Evolutionary conservation across 2,888 invertebrate species (phyloP), one percentile per base, ranked within the genome.

Genomic region (Lithophane ornitopus): DNA sequence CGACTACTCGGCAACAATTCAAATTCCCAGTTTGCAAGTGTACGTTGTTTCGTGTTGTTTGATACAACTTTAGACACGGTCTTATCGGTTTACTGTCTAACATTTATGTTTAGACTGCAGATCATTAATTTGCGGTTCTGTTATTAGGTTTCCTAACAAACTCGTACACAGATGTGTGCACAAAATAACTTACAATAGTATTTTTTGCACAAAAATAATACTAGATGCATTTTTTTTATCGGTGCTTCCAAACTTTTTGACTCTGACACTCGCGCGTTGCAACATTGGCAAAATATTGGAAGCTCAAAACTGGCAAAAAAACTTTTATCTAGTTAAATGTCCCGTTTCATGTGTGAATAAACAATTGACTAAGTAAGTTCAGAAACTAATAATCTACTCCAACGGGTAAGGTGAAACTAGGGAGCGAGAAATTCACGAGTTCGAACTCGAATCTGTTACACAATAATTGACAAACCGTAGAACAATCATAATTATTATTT

Each of bases 81-180:
- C 59, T 67, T 74, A 85, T 85, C 71, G 71, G 82, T 74, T 67
- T 67, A 69, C 56, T 81, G 70, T 72, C 78, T 65, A 67, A 70
- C 71, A 63, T 78, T 71, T 54, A 28, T 70, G 82, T 69, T 59
- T 65, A 28, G 12, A 54, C 56, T 58, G 62, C 69, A 74, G 52
- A 70, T 70, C 63, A 68, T 82, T 75, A 74, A 79, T 85, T 79
- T 76, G 76, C 34, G 54, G 66, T 54, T 70, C 28, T 7, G 41
- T 68, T 71, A 74, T 76, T 66, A 59, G 61, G 77, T 80, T 65
- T 39, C 54, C 69, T 34, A 49, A 71, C 44, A 58, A 67, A 56
- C n/a, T 34, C n/a, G 34, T 19, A 41, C 28, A 63, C 14, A 19
- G 46, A 56, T 44, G 4, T 79, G 28, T 59, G 34, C 26, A 34